Evolutionary conservation across 2,113 vertebrate species (phyloP), one percentile per base, ranked within the genome.

Genomic region (Cichladusa arquata): DNA sequence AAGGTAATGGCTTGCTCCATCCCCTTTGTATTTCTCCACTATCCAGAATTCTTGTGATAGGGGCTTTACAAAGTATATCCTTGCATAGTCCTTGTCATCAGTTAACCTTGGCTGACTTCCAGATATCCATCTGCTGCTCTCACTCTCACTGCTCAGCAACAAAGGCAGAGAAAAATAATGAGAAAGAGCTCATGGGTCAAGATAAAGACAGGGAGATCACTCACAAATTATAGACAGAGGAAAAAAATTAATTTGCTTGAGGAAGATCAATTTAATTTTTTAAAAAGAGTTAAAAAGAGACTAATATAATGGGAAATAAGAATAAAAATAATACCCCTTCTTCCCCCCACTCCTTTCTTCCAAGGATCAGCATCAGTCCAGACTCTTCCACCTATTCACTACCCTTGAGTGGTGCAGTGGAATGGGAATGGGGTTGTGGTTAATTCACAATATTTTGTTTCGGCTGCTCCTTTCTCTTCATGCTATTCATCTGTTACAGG

Each of bases 361-460:
- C 24, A 26, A 51, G 10, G 18, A 44, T 44, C 19, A 76, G 6
- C 0, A 3, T 34, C 31, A 28, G 3, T 76, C 14, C 31, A 40
- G 47, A 44, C 3, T 60, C 14, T 83, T 86, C 26, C 31, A 26
- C 12, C 9, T 84, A 6, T 7, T 80, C 31, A 50, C 17, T 29
- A 26, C 4, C 6, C 29, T 23, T 1, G 3, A 54, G 25, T 5
- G 7, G 6, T 5, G 5, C 14, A 58, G 16, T 24, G 5, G 10
- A 4, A 14, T 31, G 12, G 8, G 9, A 24, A 48, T 48, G 47
- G 47, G 47, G 8, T 25, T 76, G 14, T 5, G 3, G 16, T n/a
- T 71, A 53, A 58, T 48, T 78, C 24, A 29, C 61, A 38, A 23
- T 15, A 7, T 4, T 80, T 80, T 1, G 0, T 86, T 29, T 66